phyloP scores from a whole-genome alignment of 1,140 invertebrate genomes.

The Drosophila neocordata region DNA sequence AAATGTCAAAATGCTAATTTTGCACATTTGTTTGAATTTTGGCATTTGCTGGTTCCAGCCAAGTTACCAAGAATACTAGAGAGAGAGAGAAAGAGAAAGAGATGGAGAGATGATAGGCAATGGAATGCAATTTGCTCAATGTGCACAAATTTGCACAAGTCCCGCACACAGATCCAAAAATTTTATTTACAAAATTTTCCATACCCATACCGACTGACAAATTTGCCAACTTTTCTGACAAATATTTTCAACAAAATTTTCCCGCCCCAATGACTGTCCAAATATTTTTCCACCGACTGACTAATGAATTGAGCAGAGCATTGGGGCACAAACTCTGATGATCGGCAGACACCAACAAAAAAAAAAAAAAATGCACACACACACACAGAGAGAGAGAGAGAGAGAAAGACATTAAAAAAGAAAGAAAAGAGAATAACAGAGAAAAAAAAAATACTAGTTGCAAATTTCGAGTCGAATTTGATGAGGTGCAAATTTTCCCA shows the following conservation, averaged over 20 bases:
- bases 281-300: slow-evolving; percentile 58
- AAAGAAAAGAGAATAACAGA: neutral
- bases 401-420: neutral
- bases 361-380: neutral
- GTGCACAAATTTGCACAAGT: slow-evolving; percentile 71
- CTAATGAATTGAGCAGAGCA: slow-evolving; percentile 52
- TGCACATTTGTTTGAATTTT: slow-evolving; percentile 72
- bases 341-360: slow-evolving; percentile 28
- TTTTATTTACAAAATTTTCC: slow-evolving; percentile 45
- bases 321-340: slow-evolving; percentile 38
- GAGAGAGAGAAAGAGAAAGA: neutral
- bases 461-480: slow-evolving; percentile 10
- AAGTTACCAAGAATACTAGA: neutral
- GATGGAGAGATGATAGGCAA: neutral
- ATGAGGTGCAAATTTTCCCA: slow-evolving; percentile 8
- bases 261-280: slow-evolving; percentile 44
- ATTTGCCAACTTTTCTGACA: slow-evolving; percentile 19
- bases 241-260: slow-evolving; percentile 51
- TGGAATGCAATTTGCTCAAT: slow-evolving; percentile 71
- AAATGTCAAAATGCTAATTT: slow-evolving; percentile 81
- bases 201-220: neutral
- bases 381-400: neutral
- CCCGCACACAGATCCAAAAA: slow-evolving; percentile 38
- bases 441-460: neutral
- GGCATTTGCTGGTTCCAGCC: slow-evolving; percentile 7